Percentiles rank a stretch among this genome's conserved stretches.
Evolutionary conservation across 2,888 invertebrate genomes (phyloP).

Genomic region (Mechanitis messenoides): DNA sequence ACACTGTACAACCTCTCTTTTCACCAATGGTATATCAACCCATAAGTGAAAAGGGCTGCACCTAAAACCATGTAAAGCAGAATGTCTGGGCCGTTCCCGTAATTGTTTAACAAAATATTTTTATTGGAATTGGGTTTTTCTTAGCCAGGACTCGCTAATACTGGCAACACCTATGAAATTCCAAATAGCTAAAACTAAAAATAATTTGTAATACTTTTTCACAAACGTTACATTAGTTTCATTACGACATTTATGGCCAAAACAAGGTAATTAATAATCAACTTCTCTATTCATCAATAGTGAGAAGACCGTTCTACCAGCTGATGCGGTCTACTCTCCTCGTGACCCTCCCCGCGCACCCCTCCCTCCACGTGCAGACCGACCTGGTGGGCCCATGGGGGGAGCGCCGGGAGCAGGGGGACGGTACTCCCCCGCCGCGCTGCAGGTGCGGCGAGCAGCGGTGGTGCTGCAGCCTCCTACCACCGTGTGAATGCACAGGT

Average conservation of each 20-base stretch:
- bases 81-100: too few relatives aligned
- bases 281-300: constrained; percentile 32
- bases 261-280: too few relatives aligned
- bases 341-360: constrained; percentile 45
- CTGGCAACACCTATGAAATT: too few relatives aligned
- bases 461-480: constrained; percentile 91
- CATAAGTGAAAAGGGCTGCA: too few relatives aligned
- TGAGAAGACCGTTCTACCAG: constrained; percentile 80
- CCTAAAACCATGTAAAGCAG: too few relatives aligned
- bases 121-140: too few relatives aligned
- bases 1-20: background rate
- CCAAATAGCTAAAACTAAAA: too few relatives aligned
- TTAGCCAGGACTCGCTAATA: too few relatives aligned
- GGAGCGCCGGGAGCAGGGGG: constrained; percentile 81
- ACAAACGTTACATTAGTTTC: too few relatives aligned
- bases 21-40: constrained; percentile 4
- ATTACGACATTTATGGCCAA: too few relatives aligned
- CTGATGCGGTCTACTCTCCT: constrained; percentile 85
- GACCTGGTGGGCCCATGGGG: constrained; percentile 82
- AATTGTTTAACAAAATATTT: too few relatives aligned
- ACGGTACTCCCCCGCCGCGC: constrained; percentile 85
- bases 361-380: constrained; percentile 72
- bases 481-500: constrained; percentile 42
- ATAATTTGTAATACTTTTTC: too few relatives aligned
- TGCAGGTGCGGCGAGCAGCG: constrained; percentile 86